Conservation (phyloP, 35 echinoderm and acorn worm genomes). For the Ophiothrix spiculata region DNA sequence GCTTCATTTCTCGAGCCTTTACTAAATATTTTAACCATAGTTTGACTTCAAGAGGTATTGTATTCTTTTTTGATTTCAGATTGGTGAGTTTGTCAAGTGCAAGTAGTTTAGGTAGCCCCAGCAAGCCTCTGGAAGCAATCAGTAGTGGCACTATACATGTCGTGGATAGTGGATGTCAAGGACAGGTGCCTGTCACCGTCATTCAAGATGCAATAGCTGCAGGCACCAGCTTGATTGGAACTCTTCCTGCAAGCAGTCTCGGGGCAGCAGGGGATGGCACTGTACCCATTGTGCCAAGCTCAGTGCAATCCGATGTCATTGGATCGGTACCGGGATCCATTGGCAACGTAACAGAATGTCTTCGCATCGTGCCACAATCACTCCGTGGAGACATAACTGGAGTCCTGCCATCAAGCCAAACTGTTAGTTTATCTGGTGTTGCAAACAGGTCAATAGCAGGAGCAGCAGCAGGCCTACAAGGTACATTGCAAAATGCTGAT, state of each 20-base stretch:
- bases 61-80: too few species aligned
- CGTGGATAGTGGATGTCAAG: neutral
- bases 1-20: neutral
- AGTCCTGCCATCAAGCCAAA: neutral
- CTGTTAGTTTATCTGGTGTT: neutral
- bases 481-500: neutral
- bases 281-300: neutral
- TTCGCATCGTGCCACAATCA: neutral
- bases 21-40: neutral
- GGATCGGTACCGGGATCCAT: conserved; percentile 9
- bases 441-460: neutral
- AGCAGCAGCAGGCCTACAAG: neutral
- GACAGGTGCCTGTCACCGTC: neutral
- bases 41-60: too few species aligned
- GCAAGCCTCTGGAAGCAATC: neutral
- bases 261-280: neutral
- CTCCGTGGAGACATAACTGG: neutral
- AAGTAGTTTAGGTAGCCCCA: neutral
- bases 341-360: neutral
- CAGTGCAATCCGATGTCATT: neutral
- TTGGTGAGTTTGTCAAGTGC: neutral
- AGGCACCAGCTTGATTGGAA: neutral
- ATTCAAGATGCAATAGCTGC: neutral
- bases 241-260: neutral
- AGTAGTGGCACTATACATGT: neutral